Base-by-base conservation (phyloP, 2,113 vertebrate species). In the Colossoma macropomum region DNA sequence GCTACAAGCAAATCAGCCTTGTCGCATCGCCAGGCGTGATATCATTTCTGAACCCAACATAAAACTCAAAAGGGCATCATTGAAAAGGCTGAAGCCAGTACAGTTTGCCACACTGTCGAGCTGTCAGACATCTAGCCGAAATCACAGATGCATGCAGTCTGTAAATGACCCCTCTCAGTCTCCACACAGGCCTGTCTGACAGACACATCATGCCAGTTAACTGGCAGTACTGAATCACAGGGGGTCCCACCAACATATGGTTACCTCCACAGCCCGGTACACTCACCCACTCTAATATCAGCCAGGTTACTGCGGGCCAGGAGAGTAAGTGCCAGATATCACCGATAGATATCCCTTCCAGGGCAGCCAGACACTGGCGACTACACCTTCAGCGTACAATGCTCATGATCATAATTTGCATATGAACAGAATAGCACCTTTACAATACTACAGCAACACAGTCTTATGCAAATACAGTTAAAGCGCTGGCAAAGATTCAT, bases 141-240 rank as follows among this genome's bases (percentile, higher is more conserved):
- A 90, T 91, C 88, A 84, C 77, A 89, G 90, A 91, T 90, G 92
- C 91, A 92, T 92, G 91, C 90, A 89, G 87, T 86, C 81, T 88
- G 84, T 17, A 86, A 91, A 91, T 83, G 87, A 88, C 81, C 88
- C 87, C 79, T 90, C 86, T 90, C 91, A 89, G 86, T 84, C 87
- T 89, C 88, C 75, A 8, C 84, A 86, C 77, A 86, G 83, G 87
- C 89, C 89, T 86, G 86, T 85, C 69, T 87, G 87, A 92, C 87
- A 90, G 91, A 90, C 91, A 89, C 56, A 79, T 87, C 79, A 88
- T 71, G 62, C 88, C 89, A 85, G 90, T 91, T 86, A 93, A 91
- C 86, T 87, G 86, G 86, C 88, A 90, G 89, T 87, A 88, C 86
- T 85, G 89, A 89, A 86, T 89, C 82, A 86, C 82, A 86, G 87